Base-by-base conservation (phyloP, 2,797 vertebrate species). In the Acipenser ruthenus region DNA sequence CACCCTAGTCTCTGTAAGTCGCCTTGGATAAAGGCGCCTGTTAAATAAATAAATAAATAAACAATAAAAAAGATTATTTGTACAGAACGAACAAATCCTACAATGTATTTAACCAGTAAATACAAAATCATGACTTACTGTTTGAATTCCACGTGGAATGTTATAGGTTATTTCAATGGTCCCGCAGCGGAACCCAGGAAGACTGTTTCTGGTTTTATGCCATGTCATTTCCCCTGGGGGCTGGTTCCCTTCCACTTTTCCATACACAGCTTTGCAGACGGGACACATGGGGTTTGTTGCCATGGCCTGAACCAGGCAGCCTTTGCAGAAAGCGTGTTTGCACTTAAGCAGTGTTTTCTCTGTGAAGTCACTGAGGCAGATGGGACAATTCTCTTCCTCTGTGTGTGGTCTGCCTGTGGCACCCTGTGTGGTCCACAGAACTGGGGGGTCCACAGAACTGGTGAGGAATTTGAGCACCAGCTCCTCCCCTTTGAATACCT, bases 201-300 rank as follows among this genome's bases (percentile, higher is more conserved):
- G 79, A 1, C 0, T 0, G 0, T 0, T 0, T 0, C 0, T 0
- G 0, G 0, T 0, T 1, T 0, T 1, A 0, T 0, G 0, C 0
- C 0, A 2, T 0, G 0, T 1, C 84, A 91, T 87, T 0, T 0
- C 1, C 70, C 88, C 88, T 0, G 53, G 0, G 0, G 89, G 89
- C 75, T 90, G 89, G 69, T 82, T 2, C 67, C 88, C 88, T 0
- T 66, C 0, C 0, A 89, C n/a, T 15, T 2, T 49, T 0, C 86
- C 89, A 76, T 76, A 89, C 7, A 90, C 65, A 1, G 74, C 7
- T 74, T 74, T 88, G 69, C 88, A 91, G 7, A 89, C 0, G 2
- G 87, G 87, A 75, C 89, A 91, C n/a, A n/a, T n/a, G n/a, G n/a
- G n/a, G n/a, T n/a, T n/a, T n/a, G n/a, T n/a, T n/a, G n/a, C n/a